phyloP scores from a whole-genome alignment of 2,797 vertebrate species.

The Channallabes apus region DNA sequence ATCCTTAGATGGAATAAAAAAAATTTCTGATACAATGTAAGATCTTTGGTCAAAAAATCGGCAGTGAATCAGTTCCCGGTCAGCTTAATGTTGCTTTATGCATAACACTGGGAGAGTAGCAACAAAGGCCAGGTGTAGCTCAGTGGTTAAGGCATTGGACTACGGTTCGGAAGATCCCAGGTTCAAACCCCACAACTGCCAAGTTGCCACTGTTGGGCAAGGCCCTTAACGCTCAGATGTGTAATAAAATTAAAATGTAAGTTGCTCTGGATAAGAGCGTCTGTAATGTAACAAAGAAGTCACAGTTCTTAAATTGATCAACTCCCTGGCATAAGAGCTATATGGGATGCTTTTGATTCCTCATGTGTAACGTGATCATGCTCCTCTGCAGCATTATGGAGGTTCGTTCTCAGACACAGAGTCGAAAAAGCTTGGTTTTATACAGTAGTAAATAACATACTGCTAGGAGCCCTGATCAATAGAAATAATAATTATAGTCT shows the following conservation, averaged over 20 bases:
- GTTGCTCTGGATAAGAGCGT: no score
- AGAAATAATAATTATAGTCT: conserved; percentile 66
- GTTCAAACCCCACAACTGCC: no score
- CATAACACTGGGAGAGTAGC: neutral
- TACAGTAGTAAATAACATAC: conserved; percentile 32
- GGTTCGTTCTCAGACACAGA: neutral
- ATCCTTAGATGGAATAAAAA: no score
- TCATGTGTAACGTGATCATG: neutral
- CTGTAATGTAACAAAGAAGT: no score
- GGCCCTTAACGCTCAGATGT: no score
- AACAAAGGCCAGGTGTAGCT: no score
- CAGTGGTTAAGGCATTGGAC: no score
- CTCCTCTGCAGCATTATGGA: neutral
- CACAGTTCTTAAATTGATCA: neutral
- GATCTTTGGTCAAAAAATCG: neutral
- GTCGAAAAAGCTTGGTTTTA: conserved; percentile 26
- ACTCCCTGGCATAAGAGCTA: neutral
- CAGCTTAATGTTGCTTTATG: neutral
- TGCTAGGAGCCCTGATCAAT: conserved; percentile 65
- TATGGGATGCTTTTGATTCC: neutral
- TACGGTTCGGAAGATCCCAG: no score
- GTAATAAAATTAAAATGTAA: no score
- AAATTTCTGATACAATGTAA: neutral
- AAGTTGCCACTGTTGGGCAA: no score
- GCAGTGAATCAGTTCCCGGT: neutral